Conservation (phyloP, 2,113 vertebrate species). For the Opisthocomus hoazin region DNA sequence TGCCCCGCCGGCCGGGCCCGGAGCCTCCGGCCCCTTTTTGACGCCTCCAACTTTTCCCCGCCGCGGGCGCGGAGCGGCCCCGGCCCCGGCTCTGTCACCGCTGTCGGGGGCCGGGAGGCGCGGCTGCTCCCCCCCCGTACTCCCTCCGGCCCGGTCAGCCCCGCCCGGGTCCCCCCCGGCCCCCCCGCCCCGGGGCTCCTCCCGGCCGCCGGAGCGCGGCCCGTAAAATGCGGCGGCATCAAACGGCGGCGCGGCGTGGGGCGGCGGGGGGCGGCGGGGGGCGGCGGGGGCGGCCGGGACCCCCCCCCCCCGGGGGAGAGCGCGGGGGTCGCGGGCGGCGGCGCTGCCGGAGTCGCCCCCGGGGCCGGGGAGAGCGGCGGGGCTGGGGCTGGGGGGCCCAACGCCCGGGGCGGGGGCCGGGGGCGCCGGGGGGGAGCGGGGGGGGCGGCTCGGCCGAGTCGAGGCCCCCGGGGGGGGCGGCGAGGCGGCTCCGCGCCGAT, state of each 20-base stretch:
- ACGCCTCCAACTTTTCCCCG: not conserved
- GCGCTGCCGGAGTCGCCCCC: not conserved
- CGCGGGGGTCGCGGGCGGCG: not conserved
- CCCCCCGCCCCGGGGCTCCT: not conserved
- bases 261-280: not conserved
- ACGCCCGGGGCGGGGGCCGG: not conserved
- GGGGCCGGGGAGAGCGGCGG: no score
- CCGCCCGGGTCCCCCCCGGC: not conserved
- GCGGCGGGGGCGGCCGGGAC: not conserved
- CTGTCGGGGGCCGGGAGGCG: not conserved
- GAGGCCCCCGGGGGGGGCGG: not conserved
- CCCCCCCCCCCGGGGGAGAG: not conserved
- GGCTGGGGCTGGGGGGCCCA: not conserved
- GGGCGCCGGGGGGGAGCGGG: not conserved
- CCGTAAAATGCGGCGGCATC: not conserved
- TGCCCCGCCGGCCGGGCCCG: not conserved
- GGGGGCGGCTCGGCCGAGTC: not conserved
- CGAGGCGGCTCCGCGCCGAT: not conserved
- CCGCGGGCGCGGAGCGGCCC: not conserved
- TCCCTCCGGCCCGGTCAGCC: not conserved
- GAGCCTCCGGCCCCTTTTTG: not conserved
- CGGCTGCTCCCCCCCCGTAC: not conserved
- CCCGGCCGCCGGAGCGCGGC: not conserved
- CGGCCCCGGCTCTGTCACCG: not conserved
- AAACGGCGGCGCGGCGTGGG: not conserved